Base-by-base conservation (phyloP, 1,140 invertebrate genomes). In the Amphibalanus amphitrite region DNA sequence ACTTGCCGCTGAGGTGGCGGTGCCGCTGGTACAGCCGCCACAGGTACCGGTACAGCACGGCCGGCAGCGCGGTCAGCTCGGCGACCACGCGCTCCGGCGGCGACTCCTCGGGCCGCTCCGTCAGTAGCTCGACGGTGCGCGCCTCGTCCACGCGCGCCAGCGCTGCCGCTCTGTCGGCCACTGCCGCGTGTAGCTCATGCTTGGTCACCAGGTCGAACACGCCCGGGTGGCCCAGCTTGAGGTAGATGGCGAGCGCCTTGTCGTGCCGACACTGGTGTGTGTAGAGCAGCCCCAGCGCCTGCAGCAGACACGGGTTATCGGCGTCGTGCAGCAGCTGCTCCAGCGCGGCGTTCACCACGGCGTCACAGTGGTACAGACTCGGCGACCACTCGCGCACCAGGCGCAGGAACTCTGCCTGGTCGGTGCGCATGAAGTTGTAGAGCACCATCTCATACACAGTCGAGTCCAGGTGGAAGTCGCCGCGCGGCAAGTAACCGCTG, bases 391-490 rank as follows among this genome's bases (percentile, higher is more conserved):
- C 88, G 79, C 91, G 88, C 0, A 98, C 86, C 47, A 97, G 80
- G 76, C 90, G 85, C 0, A 95, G 81, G 80, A 97, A 96, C n/a
- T 90, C 90, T 80, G 87, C 81, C 30, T 88, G 85, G 81, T 97
- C 91, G 67, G 88, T 85, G 79, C 93, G 90, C 0, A 99, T 81
- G 80, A 92, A 97, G 78, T 98, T 94, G 76, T 90, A 92, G 3
- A 99, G 82, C 40, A 99, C 92, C 85, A 94, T 90, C 82, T 98
- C 95, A 81, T 99, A 99, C 72, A 95, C 89, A 64, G 91, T 86
- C 0, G 90, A 86, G 79, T 88, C 87, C 25, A 98, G 82, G 71
- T 86, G 86, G 33, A 82, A 81, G 65, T 82, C 78, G 82, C 84
- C 85, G 75, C 86, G 84, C 3, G 86, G 86, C 69, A 99, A 82